These are phyloP conservation scores for Drosophila kurseongensis DNA, from an alignment of 1,140 invertebrate genomes.

Conservation along the genomic window DNA sequence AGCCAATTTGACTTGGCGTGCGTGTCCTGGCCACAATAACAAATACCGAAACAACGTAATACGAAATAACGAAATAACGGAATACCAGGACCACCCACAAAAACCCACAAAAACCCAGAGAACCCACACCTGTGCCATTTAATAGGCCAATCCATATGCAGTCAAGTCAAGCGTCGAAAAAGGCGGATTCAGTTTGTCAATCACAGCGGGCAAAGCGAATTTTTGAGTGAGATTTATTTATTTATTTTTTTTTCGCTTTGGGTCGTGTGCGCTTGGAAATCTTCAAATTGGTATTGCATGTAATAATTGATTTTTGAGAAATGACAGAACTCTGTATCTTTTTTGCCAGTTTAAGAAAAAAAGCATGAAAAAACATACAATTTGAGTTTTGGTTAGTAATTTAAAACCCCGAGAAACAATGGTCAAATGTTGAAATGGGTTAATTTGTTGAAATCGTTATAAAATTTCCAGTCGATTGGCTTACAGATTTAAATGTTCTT, in stretches of 20 bases:
- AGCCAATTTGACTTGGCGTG: conserved; percentile 73
- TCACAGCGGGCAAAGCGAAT: conserved; percentile 16
- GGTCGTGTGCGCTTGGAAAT: not conserved
- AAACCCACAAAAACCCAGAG: not conserved
- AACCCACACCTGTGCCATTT: conserved; percentile 9
- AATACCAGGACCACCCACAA: conserved; percentile 3
- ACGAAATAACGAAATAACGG: not conserved
- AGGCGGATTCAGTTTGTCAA: conserved; percentile 40
- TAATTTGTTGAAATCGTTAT: no score
- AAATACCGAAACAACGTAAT: conserved; percentile 13
- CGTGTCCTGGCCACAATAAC: conserved; percentile 41
- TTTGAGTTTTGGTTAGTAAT: no score
- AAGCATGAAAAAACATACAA: no score
- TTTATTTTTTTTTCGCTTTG: not conserved
- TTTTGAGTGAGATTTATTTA: conserved; percentile 35
- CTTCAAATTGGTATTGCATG: conserved; percentile 25
- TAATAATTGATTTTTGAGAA: conserved; percentile 45
- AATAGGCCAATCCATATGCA: conserved; percentile 42
- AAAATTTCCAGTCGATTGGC: no score
- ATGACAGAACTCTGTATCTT: not conserved
- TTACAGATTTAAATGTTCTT: no score
- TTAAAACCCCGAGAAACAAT: no score
- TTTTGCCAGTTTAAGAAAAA: no score
- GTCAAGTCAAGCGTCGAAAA: conserved; percentile 31
- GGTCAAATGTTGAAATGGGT: no score